phyloP scores from a whole-genome alignment of 2,797 vertebrate species.

The Gambelia wislizenii region DNA sequence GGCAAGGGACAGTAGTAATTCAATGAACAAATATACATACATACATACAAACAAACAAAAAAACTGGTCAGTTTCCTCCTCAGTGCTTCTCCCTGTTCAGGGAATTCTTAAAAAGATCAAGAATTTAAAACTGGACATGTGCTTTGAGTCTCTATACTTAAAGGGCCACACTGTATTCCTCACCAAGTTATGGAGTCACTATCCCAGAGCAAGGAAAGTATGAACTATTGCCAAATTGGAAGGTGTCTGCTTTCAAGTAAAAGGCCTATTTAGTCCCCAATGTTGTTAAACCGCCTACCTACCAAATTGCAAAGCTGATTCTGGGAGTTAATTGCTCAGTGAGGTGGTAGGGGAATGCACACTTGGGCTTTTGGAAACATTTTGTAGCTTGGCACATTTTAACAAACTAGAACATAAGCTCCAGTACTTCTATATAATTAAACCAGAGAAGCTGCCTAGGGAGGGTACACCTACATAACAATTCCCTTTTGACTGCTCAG shows the following conservation, averaged over 20 bases:
- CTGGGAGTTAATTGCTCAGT: slow-evolving; percentile 31
- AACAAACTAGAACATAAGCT: slow-evolving; percentile 28
- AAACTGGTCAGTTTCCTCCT: background rate
- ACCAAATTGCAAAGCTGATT: slow-evolving; percentile 12
- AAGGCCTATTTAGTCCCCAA: background rate
- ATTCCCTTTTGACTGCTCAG: background rate
- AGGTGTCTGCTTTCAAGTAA: background rate
- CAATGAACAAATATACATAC: no score
- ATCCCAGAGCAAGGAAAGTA: background rate
- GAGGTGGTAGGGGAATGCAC: background rate
- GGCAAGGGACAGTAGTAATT: no score
- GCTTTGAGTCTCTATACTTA: no score
- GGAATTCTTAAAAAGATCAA: background rate
- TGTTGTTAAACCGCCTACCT: slow-evolving; percentile 5
- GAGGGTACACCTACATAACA: background rate
- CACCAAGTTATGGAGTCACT: background rate
- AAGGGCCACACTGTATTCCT: background rate
- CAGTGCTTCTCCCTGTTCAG: background rate
- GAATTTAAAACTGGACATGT: background rate
- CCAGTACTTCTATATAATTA: slow-evolving; percentile 26
- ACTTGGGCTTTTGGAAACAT: slow-evolving; percentile 21
- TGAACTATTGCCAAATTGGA: fast-evolving
- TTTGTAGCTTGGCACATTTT: background rate
- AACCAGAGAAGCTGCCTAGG: slow-evolving; percentile 8
- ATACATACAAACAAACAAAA: no score